Conservation (phyloP, 2,888 invertebrate genomes). For the Gerris lacustris region DNA sequence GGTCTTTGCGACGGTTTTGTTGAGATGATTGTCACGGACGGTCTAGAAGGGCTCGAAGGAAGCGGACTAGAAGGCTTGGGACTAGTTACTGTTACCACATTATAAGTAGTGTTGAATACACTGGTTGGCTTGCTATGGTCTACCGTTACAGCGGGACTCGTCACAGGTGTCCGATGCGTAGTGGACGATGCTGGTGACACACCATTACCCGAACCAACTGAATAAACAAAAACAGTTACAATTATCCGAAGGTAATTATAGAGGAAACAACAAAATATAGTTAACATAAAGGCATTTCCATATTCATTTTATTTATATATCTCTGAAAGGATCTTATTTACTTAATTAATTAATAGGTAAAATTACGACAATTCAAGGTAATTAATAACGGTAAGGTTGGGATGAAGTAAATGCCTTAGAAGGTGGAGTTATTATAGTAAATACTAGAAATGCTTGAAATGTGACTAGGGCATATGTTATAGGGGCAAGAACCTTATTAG, state of each 20-base stretch:
- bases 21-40: conserved; percentile 5
- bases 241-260: too few relatives aligned
- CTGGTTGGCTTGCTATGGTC: background rate
- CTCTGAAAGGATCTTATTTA: too few relatives aligned
- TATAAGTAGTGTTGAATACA: background rate
- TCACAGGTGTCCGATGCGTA: conserved; percentile 33
- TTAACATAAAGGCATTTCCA: too few relatives aligned
- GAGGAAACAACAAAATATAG: too few relatives aligned
- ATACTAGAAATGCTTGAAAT: too few relatives aligned
- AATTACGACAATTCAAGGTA: too few relatives aligned
- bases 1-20: conserved; percentile 16
- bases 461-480: background rate
- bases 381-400: too few relatives aligned
- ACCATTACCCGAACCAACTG: background rate
- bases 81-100: conserved; percentile 30
- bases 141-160: conserved; percentile 45
- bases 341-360: too few relatives aligned
- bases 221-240: too few relatives aligned
- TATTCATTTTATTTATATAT: too few relatives aligned
- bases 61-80: conserved; percentile 36
- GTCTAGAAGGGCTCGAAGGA: conserved; percentile 30
- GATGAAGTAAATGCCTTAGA: too few relatives aligned
- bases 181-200: background rate
- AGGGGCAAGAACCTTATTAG: conserved; percentile 1
- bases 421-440: too few relatives aligned